Evolutionary conservation across 2,797 vertebrate species (phyloP).

Genomic region (Rhyacichthys aspro): DNA sequence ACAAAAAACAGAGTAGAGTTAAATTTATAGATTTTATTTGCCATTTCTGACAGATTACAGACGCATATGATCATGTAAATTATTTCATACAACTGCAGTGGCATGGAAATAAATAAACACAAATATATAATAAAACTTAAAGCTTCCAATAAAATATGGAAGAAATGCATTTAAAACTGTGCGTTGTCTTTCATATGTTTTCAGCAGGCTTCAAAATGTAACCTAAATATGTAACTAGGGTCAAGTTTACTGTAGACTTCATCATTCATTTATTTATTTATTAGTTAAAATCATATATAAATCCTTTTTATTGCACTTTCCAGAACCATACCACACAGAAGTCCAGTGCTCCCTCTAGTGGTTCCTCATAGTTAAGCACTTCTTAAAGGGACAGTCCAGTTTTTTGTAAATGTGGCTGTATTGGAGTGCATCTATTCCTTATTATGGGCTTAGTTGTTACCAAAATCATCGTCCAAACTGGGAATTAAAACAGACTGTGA

Average conservation of each 20-base stretch:
- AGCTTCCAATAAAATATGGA: constrained; percentile 80
- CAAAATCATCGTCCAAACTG: too few relatives aligned
- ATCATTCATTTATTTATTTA: background rate
- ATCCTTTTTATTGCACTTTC: constrained; percentile 69
- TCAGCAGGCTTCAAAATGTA: constrained; percentile 53
- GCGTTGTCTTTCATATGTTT: constrained; percentile 49
- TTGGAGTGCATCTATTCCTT: too few relatives aligned
- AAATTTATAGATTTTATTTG: constrained; percentile 69
- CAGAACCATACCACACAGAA: constrained; percentile 38
- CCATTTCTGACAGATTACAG: constrained; percentile 70
- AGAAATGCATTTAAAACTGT: constrained; percentile 74
- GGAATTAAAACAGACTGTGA: too few relatives aligned
- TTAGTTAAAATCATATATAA: background rate
- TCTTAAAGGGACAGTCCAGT: constrained; percentile 12
- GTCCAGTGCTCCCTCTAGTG: constrained; percentile 24
- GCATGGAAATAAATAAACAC: constrained; percentile 80
- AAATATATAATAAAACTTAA: constrained; percentile 60
- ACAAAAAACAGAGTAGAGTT: background rate
- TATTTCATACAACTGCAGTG: constrained; percentile 56
- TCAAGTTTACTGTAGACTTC: constrained; percentile 13
- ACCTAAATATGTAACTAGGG: constrained; percentile 26
- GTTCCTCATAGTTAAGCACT: constrained; percentile 49
- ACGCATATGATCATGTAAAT: constrained; percentile 59
- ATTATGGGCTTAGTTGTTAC: too few relatives aligned
- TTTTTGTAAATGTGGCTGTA: background rate